These are phyloP conservation scores for Vulpes ferrilata DNA, from an alignment of 2,113 vertebrate species.

Conservation along the genomic window DNA sequence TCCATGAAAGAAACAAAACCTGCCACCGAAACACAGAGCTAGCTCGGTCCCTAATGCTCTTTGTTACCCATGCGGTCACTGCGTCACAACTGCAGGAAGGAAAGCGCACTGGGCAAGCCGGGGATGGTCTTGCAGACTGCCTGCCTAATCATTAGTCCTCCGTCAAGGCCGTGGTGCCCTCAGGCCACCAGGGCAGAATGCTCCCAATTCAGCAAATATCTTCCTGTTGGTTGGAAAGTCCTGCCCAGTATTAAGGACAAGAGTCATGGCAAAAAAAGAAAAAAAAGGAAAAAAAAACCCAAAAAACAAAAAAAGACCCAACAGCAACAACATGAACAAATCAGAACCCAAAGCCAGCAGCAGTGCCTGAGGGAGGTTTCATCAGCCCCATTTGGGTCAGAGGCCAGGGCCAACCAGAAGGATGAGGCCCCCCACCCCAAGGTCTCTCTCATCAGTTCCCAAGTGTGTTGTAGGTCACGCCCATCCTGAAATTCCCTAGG, in stretches of 20 bases:
- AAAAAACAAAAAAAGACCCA: too few species aligned
- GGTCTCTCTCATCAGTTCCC: neutral
- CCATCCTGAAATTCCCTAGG: neutral
- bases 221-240: neutral
- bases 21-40: neutral
- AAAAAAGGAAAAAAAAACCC: neutral
- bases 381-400: neutral
- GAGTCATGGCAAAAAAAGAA: neutral
- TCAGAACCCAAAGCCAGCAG: neutral
- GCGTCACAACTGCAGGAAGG: neutral
- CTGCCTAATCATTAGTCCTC: neutral
- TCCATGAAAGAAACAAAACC: neutral
- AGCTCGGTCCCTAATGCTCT: neutral
- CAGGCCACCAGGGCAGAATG: neutral
- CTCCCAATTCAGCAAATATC: neutral
- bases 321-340: neutral
- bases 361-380: neutral
- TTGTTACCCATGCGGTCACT: neutral
- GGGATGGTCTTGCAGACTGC: fast-evolving
- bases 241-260: neutral
- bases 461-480: neutral
- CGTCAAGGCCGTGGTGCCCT: fast-evolving
- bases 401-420: neutral
- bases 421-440: neutral
- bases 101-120: neutral